Base-by-base conservation (phyloP, 2,113 vertebrate species). In the Nestor notabilis region DNA sequence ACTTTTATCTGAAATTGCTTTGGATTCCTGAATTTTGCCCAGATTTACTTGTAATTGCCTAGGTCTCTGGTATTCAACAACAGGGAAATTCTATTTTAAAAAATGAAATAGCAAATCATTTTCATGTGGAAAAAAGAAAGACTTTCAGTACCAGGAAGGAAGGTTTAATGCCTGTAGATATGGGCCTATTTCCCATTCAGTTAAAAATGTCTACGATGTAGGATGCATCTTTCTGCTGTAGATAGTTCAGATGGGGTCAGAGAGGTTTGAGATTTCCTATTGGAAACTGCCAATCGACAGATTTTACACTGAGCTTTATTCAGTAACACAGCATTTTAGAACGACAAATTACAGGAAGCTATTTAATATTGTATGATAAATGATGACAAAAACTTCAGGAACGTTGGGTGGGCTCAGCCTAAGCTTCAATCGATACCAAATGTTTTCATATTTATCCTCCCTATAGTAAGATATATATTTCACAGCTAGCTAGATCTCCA, bases 221-320 rank as follows among this genome's bases (percentile, higher is more conserved):
- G 79, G 87, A 56, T 97, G 84, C 92, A 83, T 93, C 69, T 81
- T 56, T 90, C 29, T 82, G 47, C 93, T 96, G 91, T n/a, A 50
- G 49, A 93, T 61, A 72, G 84, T 72, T 82, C 90, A 93, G 93
- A 86, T 19, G 14, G 46, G 90, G 93, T 72, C 92, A 90, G 14
- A 39, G 63, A 87, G 85, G 89, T 91, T 97, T 96, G 96, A 91
- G 72, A 97, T 97, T 97, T 97, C 92, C 86, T 96, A 60, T 49
- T 91, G 91, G 96, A 98, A 97, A 98, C 82, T 92, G 89, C 70
- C 90, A 95, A 87, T 95, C 95, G 95, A 80, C 80, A 72, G 70
- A 78, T 94, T 95, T 96, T 92, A 87, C 43, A 63, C 60, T 11
- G 13, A 88, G 89, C 37, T 97, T 97, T 85, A 94, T 70, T 96